Evolutionary conservation across 2,888 invertebrate genomes (phyloP).

Genomic region (Macrosiphum euphorbiae): DNA sequence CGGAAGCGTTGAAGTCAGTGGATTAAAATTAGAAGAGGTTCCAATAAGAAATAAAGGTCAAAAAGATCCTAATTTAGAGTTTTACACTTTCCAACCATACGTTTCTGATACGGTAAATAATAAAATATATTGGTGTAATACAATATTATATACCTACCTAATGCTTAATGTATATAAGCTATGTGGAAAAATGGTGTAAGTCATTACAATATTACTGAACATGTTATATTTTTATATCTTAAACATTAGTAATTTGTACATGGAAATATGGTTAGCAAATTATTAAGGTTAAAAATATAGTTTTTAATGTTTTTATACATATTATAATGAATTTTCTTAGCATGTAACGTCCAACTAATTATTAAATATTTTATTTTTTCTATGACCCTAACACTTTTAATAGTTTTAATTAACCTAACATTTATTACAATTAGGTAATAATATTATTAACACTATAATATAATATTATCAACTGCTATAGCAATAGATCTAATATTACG

Average conservation of each 20-base stretch:
- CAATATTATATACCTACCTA: neutral
- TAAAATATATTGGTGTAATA: neutral
- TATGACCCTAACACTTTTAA: no score
- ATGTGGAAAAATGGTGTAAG: neutral
- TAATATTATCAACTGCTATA: no score
- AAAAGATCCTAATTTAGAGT: constrained; percentile 81
- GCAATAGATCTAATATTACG: no score
- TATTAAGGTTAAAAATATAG: neutral
- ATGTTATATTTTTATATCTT: neutral
- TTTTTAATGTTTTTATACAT: neutral
- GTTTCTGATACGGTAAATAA: constrained; percentile 70
- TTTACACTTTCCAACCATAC: constrained; percentile 85
- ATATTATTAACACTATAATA: no score
- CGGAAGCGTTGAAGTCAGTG: constrained; percentile 61
- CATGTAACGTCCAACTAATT: no score
- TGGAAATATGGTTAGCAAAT: neutral
- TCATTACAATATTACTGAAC: neutral
- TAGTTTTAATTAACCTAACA: no score
- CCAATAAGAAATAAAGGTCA: constrained; percentile 41
- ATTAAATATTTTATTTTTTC: no score
- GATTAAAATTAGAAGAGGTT: constrained; percentile 49
- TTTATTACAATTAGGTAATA: no score
- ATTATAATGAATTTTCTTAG: no score
- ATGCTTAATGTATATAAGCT: neutral
- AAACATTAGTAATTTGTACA: neutral